Conservation (phyloP, 2,888 invertebrate species). For the Lutraria lutraria region DNA sequence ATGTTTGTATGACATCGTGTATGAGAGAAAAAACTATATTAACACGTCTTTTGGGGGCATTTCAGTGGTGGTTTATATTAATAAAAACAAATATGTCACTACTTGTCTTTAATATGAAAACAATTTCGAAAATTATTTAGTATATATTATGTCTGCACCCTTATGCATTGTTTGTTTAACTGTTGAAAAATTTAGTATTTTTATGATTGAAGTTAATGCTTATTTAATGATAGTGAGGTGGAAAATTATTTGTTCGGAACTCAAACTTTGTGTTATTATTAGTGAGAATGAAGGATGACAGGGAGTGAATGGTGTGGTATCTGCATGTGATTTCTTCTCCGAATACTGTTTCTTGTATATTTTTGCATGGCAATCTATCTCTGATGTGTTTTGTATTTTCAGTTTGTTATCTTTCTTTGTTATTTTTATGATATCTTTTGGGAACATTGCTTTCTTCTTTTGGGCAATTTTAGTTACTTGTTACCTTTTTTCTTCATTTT, state of each 20-base stretch:
- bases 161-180: too few relatives aligned
- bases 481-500: background rate
- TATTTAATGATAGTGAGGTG: background rate
- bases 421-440: background rate
- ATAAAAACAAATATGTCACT: too few relatives aligned
- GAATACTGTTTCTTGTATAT: slow-evolving; percentile 22
- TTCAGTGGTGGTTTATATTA: too few relatives aligned
- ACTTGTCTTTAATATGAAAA: too few relatives aligned
- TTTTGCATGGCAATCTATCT: slow-evolving; percentile 6
- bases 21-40: too few relatives aligned
- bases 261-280: background rate
- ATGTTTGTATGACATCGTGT: background rate
- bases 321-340: slow-evolving; percentile 11
- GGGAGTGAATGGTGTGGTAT: background rate
- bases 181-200: too few relatives aligned
- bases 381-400: slow-evolving; percentile 7
- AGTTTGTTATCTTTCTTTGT: background rate
- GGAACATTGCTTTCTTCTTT: background rate
- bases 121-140: too few relatives aligned
- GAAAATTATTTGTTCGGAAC: background rate
- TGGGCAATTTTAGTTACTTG: background rate
- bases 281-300: background rate
- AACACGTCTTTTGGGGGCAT: too few relatives aligned
- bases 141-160: too few relatives aligned
- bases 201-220: too few relatives aligned